A percentile compares a stretch with the other conserved stretches of the same genome.
Conservation (phyloP, 1,140 invertebrate genomes). For the Stegodyphus mimosarum region DNA sequence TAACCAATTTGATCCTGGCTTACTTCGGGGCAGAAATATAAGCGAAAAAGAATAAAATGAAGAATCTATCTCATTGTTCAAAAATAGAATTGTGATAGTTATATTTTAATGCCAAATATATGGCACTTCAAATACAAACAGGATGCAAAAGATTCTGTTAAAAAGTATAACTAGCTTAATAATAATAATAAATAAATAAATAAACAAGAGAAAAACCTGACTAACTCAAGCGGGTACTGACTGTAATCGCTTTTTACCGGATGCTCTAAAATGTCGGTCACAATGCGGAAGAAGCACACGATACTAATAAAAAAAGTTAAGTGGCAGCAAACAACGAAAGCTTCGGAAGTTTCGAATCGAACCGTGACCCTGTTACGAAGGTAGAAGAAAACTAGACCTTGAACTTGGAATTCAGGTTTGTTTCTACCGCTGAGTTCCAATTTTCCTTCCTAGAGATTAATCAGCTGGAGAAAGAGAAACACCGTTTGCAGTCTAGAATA, state of each 20-base stretch:
- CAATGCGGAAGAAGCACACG: not conserved
- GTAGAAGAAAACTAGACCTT: slow-evolving; percentile 29
- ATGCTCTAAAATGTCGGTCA: not conserved
- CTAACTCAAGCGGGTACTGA: not conserved
- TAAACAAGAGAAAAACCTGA: not conserved
- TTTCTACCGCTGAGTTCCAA: not conserved
- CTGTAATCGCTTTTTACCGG: not conserved
- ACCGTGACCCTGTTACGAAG: slow-evolving; percentile 8
- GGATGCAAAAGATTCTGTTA: no score
- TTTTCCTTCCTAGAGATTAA: not conserved
- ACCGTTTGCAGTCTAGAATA: no score
- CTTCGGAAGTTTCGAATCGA: not conserved
- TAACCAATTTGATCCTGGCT: no score
- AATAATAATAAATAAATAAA: no score
- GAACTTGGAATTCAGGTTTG: slow-evolving; percentile 15
- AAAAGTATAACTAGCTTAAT: no score
- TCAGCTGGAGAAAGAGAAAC: no score
- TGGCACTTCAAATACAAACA: no score
- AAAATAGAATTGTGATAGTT: no score
- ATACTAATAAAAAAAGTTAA: not conserved
- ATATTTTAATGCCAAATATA: no score
- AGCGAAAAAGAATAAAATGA: no score
- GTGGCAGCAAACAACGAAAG: not conserved
- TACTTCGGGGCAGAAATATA: no score
- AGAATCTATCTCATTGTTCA: no score